Evolutionary conservation across 2,113 vertebrate genomes (phyloP).

Genomic region (Engystomops pustulosus): DNA sequence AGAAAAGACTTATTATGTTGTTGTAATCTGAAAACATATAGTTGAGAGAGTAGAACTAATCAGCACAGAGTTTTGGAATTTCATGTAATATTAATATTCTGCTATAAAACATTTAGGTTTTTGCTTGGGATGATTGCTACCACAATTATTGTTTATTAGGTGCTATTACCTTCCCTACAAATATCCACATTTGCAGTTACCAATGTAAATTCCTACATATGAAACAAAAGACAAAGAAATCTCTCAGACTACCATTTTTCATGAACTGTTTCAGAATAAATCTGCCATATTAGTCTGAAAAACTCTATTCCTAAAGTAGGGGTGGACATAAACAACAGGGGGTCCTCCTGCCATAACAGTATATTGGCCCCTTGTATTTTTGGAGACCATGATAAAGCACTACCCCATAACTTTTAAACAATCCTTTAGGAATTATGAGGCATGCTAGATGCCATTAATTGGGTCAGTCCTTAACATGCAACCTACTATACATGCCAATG

Average conservation of each 20-base stretch:
- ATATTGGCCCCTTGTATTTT: not conserved
- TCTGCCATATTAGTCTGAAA: not conserved
- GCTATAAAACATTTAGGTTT: not conserved
- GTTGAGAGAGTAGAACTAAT: not conserved
- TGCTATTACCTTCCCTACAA: slow-evolving; percentile 3
- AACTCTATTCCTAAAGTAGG: not conserved
- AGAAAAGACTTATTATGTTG: slow-evolving; percentile 10
- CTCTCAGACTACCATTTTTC: not conserved
- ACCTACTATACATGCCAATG: too few relatives aligned
- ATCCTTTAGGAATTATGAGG: too few relatives aligned
- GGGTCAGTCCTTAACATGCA: not conserved
- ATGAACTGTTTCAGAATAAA: not conserved
- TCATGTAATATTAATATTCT: slow-evolving; percentile 19
- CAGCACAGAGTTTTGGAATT: not conserved
- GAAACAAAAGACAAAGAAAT: slow-evolving; percentile 11
- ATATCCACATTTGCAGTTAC: slow-evolving; percentile 1
- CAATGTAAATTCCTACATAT: not conserved
- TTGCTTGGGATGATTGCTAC: not conserved
- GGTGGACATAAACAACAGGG: not conserved
- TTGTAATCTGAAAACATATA: not conserved
- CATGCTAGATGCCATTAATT: not conserved
- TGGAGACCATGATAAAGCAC: too few relatives aligned
- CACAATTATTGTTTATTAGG: slow-evolving; percentile 23
- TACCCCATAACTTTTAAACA: too few relatives aligned
- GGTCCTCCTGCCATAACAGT: not conserved